Evolutionary conservation across 2,797 vertebrate species (phyloP).

Genomic region (Novumbra hubbsi): DNA sequence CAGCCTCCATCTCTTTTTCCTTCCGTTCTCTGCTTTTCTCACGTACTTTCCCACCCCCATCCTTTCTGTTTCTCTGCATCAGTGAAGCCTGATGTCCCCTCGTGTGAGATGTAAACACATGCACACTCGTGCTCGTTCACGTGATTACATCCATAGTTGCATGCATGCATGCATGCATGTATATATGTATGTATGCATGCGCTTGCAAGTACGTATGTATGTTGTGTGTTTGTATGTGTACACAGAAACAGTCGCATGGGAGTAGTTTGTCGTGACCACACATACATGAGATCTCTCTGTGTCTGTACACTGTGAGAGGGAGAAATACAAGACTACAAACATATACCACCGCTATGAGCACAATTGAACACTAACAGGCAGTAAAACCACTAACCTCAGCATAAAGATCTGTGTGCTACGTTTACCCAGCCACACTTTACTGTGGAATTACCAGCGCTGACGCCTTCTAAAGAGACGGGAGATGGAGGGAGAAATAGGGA

Average conservation of each 20-base stretch:
- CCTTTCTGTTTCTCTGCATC: constrained; percentile 46
- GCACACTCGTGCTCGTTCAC: neutral
- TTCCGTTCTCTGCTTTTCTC: constrained; percentile 26
- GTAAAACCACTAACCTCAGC: neutral
- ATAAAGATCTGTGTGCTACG: neutral
- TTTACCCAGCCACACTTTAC: neutral
- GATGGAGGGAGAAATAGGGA: neutral
- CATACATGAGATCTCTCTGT: constrained; percentile 9
- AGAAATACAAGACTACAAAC: neutral
- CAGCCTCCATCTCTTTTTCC: neutral
- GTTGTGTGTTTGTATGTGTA: no score
- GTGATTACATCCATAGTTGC: neutral
- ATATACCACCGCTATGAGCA: constrained; percentile 2
- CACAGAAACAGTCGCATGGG: constrained; percentile 56
- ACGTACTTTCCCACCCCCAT: constrained; percentile 24
- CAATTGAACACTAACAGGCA: neutral
- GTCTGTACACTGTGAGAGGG: constrained; percentile 18
- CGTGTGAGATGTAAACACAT: constrained; percentile 44
- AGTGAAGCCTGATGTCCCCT: constrained; percentile 54
- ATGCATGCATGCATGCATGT: constrained; percentile 24
- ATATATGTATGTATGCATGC: constrained; percentile 19
- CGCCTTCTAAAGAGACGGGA: neutral
- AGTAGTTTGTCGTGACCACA: constrained; percentile 68
- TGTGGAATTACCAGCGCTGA: neutral
- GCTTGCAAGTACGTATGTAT: constrained; percentile 30